Base-by-base conservation (phyloP, 2,113 vertebrate genomes). In the Pygoscelis antarcticus region DNA sequence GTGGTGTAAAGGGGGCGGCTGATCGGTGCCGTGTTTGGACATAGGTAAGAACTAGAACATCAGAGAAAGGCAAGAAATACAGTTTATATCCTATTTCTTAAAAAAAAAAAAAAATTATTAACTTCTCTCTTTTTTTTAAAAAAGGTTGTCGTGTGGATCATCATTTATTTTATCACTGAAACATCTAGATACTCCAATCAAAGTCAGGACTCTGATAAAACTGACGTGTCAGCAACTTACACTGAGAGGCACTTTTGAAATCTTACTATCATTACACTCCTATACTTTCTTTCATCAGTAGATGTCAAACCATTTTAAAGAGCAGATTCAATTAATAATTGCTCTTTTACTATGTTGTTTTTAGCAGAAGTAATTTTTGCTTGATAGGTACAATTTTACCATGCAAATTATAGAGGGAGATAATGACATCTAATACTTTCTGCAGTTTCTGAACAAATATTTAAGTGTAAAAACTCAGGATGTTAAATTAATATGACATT, bases 1-100 rank as follows among this genome's bases (percentile, higher is more conserved):
- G 98, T 20, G 99, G 99, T 32, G 98, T 99, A 83, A 98, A 98
- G 2, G 99, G 99, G 51, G 98, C 98, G 4, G 97, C 86, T 7
- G 98, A 98, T 36, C 96, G 92, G n/a, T 51, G 98, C 25, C 81
- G 94, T 44, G 95, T 98, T 69, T 92, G 98, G 34, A 99, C 97
- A 6, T 98, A 99, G 38, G 96, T 98, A 77, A 99, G 93, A 61
- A 96, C 99, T 99, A 42, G 14, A 92, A 62, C 61, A 84, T 3
- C 69, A 51, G 25, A 83, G 5, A 62, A 64, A 87, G 54, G 18
- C 29, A 65, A 83, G 51, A 55, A 74, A 55, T 4, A 22, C 9
- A n/a, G n/a, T 11, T 32, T 12, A 20, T 15, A 66, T 22, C 7
- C 3, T 6, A 3, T 30, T 91, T n/a, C 6, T 75, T 32, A 7